Conservation (phyloP, 2,888 invertebrate species). For the Lepidochrysops patricia region DNA sequence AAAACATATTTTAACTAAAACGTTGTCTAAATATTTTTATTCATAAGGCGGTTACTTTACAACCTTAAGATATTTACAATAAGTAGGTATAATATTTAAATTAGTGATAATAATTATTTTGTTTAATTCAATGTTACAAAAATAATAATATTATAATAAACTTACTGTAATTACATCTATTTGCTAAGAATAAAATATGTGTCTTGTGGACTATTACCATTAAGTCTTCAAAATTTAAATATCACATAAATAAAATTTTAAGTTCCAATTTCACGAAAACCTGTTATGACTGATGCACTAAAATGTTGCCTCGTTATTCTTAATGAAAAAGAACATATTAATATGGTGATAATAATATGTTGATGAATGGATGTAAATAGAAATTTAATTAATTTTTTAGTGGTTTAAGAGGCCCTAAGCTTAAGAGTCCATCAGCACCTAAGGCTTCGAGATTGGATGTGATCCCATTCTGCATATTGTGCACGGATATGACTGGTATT, state of each 20-base stretch:
- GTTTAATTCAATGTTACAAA: neutral
- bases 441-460: conserved; percentile 74
- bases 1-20: too few relatives aligned
- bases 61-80: neutral
- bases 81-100: too few relatives aligned
- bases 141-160: neutral
- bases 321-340: too few relatives aligned
- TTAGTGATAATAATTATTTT: neutral
- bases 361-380: too few relatives aligned
- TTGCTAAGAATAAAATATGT: neutral
- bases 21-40: too few relatives aligned
- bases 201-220: neutral
- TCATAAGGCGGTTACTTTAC: too few relatives aligned
- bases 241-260: neutral
- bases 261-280: too few relatives aligned
- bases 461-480: conserved; percentile 76
- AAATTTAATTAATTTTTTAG: conserved; percentile 29
- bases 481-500: conserved; percentile 80
- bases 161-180: neutral
- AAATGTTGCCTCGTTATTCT: too few relatives aligned
- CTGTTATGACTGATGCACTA: neutral
- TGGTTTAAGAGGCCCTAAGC: conserved; percentile 81
- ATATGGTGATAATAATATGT: too few relatives aligned
- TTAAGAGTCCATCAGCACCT: conserved; percentile 81
- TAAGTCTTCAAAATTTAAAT: neutral